Percentiles rank a stretch among this genome's conserved stretches.
phyloP scores from a whole-genome alignment of 2,113 vertebrate species.

The Raphicerus campestris region DNA sequence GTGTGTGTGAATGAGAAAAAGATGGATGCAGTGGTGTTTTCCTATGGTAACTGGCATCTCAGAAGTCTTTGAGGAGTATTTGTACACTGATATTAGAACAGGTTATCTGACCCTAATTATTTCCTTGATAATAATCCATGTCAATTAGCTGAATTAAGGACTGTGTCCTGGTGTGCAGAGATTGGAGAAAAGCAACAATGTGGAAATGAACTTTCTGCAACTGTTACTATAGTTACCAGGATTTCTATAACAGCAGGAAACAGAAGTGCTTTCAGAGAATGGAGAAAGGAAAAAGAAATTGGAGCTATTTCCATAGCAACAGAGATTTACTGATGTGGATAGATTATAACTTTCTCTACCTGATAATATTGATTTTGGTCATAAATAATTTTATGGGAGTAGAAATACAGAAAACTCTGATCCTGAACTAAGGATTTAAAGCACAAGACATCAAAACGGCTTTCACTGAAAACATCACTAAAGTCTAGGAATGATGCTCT shows the following conservation, averaged over 20 bases:
- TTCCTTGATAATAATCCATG: neutral
- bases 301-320: constrained; percentile 65
- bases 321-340: neutral
- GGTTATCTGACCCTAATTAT: neutral
- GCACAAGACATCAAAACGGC: neutral
- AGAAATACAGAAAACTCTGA: neutral
- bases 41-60: neutral
- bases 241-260: neutral
- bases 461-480: neutral
- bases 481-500: neutral
- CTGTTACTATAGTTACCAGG: constrained; percentile 64
- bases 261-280: constrained; percentile 30
- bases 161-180: neutral
- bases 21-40: neutral
- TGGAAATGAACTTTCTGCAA: constrained; percentile 3
- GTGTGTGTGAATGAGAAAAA: neutral
- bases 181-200: neutral
- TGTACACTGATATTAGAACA: neutral
- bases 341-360: neutral
- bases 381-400: neutral
- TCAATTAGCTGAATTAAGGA: neutral
- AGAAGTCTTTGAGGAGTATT: neutral
- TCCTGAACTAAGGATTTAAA: neutral
- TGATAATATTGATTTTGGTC: neutral
- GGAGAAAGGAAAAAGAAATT: constrained; percentile 28